Evolutionary conservation across 2,113 vertebrate species (phyloP), one percentile per base, ranked within the genome.

Genomic region (Clupea harengus): DNA sequence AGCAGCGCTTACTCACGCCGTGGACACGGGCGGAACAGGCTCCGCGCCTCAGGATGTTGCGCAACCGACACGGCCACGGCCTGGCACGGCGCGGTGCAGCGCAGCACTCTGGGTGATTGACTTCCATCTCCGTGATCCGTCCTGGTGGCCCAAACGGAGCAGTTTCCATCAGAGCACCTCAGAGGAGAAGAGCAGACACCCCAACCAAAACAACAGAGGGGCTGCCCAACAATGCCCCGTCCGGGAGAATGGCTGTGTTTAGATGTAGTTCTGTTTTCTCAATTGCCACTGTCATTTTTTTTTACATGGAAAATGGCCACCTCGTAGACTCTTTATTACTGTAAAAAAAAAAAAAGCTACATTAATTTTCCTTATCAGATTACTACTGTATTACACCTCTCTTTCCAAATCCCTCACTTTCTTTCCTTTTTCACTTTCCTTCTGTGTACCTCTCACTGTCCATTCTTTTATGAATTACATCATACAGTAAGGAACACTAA

Each of bases 71-170:
- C 28, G 64, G 25, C n/a, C 8, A 8, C 28, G 64, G 25, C n/a
- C 1, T 28, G n/a, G 64, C 28, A 20, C 4, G 20, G 54, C 67
- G 39, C 22, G 78, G 85, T 39, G 39, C 86, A 80, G 80, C 82
- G 52, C 45, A 83, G 45, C 22, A 83, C 84, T 46, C 45, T 22
- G 25, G 87, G 88, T 81, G 86, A 89, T 2, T 57, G 86, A 82
- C 82, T 64, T 22, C 18, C 72, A 75, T 88, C 81, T 72, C 57
- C 57, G 32, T 9, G 81, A 86, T 39, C 54, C 60, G 46, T 25
- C 47, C 49, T 39, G 45, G 3, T 86, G 81, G 84, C 86, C 87
- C 64, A 54, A 90, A 83, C 78, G 10, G 46, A 87, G 44, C 52
- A 82, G 28, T 28, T 84, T 45, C 46, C 52, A 45, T 81, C 52